Percentiles rank a stretch among this genome's conserved stretches.
phyloP scores from a whole-genome alignment of 2,797 vertebrate genomes.

The Rhabdophis nuchalis region DNA sequence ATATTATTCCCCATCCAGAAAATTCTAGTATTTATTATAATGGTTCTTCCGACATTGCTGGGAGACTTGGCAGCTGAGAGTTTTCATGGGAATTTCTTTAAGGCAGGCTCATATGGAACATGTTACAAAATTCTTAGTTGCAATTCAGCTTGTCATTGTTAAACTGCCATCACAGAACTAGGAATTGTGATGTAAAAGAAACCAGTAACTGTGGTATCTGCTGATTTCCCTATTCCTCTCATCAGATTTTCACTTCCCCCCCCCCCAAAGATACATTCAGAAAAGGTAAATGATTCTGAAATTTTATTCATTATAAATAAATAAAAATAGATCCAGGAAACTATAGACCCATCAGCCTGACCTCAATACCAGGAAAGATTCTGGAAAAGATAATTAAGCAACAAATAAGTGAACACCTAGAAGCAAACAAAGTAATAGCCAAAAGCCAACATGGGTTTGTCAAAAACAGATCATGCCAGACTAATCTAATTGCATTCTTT shows the following conservation, averaged over 20 bases:
- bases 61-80: neutral
- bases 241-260: neutral
- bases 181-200: neutral
- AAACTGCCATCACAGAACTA: neutral
- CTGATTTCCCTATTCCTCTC: neutral
- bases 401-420: no score
- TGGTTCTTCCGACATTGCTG: neutral
- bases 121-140: neutral
- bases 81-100: neutral
- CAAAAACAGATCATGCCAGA: no score
- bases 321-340: no score
- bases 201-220: neutral
- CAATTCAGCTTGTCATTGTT: neutral
- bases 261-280: neutral
- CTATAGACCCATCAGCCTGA: no score
- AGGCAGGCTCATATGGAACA: neutral
- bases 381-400: no score
- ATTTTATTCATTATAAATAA: no score
- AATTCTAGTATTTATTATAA: neutral
- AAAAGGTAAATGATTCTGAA: neutral
- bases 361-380: no score
- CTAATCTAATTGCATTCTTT: no score
- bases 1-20: neutral
- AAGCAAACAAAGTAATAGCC: no score
- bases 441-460: no score